A percentile compares a stretch with the other conserved stretches of the same genome.
phyloP scores from a whole-genome alignment of 2,888 invertebrate genomes.

The Uropetala carovei region DNA sequence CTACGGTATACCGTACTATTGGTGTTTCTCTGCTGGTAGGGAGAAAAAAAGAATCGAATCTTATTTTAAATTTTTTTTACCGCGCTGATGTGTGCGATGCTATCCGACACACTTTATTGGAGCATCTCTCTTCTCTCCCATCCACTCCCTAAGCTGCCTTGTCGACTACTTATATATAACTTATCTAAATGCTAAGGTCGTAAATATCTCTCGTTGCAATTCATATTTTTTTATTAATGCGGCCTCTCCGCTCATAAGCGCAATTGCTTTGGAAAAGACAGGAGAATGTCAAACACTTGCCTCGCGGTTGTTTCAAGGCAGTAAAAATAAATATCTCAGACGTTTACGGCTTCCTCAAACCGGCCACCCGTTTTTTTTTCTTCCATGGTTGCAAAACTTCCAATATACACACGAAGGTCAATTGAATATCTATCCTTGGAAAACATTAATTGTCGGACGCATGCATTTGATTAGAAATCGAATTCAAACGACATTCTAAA shows the following conservation, averaged over 20 bases:
- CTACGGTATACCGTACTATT: constrained; percentile 12
- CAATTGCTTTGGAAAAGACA: neutral
- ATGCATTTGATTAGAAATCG: no score
- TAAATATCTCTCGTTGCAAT: constrained; percentile 10
- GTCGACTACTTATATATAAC: neutral
- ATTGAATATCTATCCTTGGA: neutral
- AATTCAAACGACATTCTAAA: no score
- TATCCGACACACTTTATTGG: constrained; percentile 35
- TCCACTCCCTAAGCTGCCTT: neutral
- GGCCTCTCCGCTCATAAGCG: neutral
- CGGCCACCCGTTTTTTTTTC: neutral
- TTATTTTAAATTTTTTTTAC: neutral
- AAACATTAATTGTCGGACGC: neutral
- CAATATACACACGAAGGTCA: neutral
- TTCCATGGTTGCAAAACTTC: neutral
- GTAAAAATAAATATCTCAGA: neutral
- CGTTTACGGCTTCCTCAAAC: neutral
- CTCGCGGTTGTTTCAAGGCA: neutral
- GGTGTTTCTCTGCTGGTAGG: neutral
- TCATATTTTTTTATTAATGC: constrained; percentile 43
- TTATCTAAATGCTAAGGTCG: constrained; percentile 33
- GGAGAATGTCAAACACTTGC: neutral
- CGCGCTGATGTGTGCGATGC: neutral
- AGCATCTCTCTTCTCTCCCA: constrained; percentile 1
- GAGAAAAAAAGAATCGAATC: neutral